Evolutionary conservation across 2,888 invertebrate genomes (phyloP), one percentile per base, ranked within the genome.

Genomic region (Sicus ferrugineus): DNA sequence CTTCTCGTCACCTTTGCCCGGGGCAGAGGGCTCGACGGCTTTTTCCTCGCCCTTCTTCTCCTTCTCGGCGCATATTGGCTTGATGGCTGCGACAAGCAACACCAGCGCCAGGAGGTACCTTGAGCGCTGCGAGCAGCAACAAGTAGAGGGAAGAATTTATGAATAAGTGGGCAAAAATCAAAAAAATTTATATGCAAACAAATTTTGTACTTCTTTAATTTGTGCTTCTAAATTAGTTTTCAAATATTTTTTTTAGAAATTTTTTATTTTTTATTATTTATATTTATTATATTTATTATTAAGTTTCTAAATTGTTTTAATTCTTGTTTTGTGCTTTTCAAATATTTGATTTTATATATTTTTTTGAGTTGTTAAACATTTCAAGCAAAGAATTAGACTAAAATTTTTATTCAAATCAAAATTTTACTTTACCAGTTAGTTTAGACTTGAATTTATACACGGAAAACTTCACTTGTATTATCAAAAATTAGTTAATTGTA

Each of bases 81-180:
- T 77, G 68, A 76, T 77, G 70, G 75, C 80, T 82, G 88, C 89
- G 84, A 89, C 84, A 69, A 83, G 79, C 80, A 90, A 86, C 86
- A 89, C 89, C 88, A 90, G 80, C 74, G 88, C 87, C 74, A 86
- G 78, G 84, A 89, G 78, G 73, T 79, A 80, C 77, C 83, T 84
- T 79, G 84, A 81, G 74, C 81, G 83, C 85, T 85, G 74, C 59
- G 66, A 16, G 14, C 6, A n/a, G 30, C 21, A 62, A 58, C 14
- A 11, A 21, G 42, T 9, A 46, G 23, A 28, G 31, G 7, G 23
- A 19, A 52, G 30, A 2, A 5, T 14, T 23, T 21, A 5, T 23
- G 11, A n/a, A n/a, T 46, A 46, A 9, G 5, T 3, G 46, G 46
- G 6, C 4, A 46, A 46, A 46, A 46, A 46, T 46, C n/a, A 46